Evolutionary conservation across 2,888 invertebrate species (phyloP).

Genomic region (Netelia fuscicornis): DNA sequence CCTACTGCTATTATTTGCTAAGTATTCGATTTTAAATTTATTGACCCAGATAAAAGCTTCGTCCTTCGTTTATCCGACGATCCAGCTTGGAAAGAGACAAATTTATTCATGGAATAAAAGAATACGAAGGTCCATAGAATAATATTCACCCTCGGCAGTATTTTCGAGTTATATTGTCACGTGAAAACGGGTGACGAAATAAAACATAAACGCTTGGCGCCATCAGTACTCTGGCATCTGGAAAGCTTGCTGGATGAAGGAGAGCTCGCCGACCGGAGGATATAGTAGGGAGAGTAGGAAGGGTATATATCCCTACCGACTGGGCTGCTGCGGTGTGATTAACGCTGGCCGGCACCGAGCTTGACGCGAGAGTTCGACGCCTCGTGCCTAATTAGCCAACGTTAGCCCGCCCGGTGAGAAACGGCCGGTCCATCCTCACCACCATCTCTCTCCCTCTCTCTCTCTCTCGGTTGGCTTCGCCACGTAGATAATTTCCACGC

Average conservation of each 20-base stretch:
- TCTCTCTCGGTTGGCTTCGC: conserved; percentile 59
- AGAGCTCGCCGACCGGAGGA: conserved; percentile 29
- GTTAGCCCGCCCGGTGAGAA: conserved; percentile 73
- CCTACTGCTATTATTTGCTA: too few relatives aligned
- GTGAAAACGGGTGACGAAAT: conserved; percentile 30
- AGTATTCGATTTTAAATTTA: too few relatives aligned
- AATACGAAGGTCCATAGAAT: neutral
- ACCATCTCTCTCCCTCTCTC: conserved; percentile 19
- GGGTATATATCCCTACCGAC: conserved; percentile 49
- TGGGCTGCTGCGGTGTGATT: conserved; percentile 69
- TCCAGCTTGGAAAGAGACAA: neutral
- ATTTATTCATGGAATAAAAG: neutral
- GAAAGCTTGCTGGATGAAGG: conserved; percentile 45
- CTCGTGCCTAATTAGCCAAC: conserved; percentile 80
- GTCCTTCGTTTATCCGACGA: too few relatives aligned
- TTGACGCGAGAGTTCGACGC: conserved; percentile 77
- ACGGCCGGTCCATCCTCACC: conserved; percentile 73
- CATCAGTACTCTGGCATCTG: conserved; percentile 39
- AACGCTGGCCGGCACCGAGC: conserved; percentile 68
- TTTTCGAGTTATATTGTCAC: conserved; percentile 19
- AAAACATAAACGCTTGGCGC: conserved; percentile 18
- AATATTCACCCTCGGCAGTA: neutral
- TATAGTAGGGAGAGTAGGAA: conserved; percentile 38
- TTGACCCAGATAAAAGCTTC: too few relatives aligned
- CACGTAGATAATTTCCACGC: conserved; percentile 79